Evolutionary conservation across 2,113 vertebrate species (phyloP).

Genomic region (Saimiri boliviensis): DNA sequence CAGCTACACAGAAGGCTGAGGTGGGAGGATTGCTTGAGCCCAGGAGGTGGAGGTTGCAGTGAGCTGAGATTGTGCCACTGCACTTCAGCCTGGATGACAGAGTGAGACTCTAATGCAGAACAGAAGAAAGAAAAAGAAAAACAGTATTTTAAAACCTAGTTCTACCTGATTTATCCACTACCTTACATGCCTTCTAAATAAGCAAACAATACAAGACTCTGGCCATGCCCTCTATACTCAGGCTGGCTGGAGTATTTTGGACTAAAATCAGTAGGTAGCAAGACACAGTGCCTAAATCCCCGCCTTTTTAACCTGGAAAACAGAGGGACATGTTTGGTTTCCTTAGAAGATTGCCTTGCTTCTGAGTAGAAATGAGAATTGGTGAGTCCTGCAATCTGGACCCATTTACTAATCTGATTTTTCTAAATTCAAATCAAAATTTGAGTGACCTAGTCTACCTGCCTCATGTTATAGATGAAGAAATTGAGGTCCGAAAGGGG

Average conservation of each 20-base stretch:
- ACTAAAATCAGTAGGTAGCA: background rate
- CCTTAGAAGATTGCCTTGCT: background rate
- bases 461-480: background rate
- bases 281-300: background rate
- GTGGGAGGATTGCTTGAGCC: too few relatives aligned
- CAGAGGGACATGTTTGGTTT: background rate
- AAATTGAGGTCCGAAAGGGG: background rate
- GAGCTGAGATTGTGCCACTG: too few relatives aligned
- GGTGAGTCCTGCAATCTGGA: background rate
- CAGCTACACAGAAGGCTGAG: too few relatives aligned
- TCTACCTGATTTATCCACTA: background rate
- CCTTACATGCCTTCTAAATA: background rate
- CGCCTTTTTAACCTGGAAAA: background rate
- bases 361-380: background rate
- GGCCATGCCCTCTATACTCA: background rate
- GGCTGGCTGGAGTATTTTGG: background rate
- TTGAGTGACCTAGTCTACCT: background rate
- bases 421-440: constrained; percentile 28
- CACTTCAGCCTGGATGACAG: too few relatives aligned
- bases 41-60: too few relatives aligned
- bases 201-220: background rate
- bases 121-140: too few relatives aligned
- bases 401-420: background rate
- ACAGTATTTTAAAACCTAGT: background rate
- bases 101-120: too few relatives aligned